Conservation (phyloP, 1,140 invertebrate genomes). For the Bombus polaris region DNA sequence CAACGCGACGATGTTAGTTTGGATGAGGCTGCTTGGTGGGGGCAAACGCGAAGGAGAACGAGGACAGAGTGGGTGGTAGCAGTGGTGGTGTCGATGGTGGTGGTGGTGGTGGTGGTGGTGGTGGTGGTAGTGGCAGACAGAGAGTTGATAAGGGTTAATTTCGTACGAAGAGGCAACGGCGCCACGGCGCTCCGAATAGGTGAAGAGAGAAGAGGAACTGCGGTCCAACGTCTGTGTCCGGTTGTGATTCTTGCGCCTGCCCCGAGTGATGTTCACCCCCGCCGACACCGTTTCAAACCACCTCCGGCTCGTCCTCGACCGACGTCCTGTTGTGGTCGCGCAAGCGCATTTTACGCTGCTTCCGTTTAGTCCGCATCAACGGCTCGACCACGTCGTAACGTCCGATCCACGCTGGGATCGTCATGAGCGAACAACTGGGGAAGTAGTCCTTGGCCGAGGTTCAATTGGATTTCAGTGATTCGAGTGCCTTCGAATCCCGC, state of each 20-base stretch:
- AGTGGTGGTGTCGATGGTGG: background rate
- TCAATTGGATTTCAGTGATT: conserved; percentile 26
- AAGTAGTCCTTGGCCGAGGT: conserved; percentile 29
- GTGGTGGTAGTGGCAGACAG: conserved; percentile 62
- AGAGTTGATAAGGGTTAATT: conserved; percentile 84
- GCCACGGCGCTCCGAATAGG: conserved; percentile 10
- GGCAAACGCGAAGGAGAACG: conserved; percentile 37
- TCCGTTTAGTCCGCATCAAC: conserved; percentile 65
- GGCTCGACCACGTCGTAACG: conserved; percentile 61
- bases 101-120: conserved; percentile 9
- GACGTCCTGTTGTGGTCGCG: conserved; percentile 55
- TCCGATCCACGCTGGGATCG: conserved; percentile 36
- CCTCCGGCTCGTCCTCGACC: conserved; percentile 45
- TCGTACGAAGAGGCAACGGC: conserved; percentile 73
- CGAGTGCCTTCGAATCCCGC: conserved; percentile 26
- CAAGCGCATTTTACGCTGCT: conserved; percentile 60
- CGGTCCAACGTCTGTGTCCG: conserved; percentile 75
- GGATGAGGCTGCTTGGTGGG: conserved; percentile 25
- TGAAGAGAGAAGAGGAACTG: conserved; percentile 57
- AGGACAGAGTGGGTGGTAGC: conserved; percentile 27
- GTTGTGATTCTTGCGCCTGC: conserved; percentile 78
- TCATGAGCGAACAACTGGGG: conserved; percentile 33
- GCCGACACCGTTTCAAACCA: conserved; percentile 40
- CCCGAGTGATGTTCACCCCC: conserved; percentile 65
- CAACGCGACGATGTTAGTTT: conserved; percentile 64